Percentiles rank a stretch among this genome's conserved stretches.
Evolutionary conservation across 2,113 vertebrate genomes (phyloP).

Genomic region (Chamaea fasciata): DNA sequence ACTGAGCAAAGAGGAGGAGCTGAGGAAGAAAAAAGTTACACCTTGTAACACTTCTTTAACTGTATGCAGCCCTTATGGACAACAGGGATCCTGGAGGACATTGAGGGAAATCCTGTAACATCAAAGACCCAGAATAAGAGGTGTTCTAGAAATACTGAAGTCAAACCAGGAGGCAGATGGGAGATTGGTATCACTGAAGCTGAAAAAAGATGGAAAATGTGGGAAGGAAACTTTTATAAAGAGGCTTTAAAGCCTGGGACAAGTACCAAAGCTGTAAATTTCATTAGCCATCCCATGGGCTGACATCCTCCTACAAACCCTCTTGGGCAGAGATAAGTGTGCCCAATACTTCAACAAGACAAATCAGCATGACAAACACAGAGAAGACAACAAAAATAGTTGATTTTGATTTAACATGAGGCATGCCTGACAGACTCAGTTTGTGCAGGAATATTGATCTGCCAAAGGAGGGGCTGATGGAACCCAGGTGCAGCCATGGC

Average conservation of each 20-base stretch:
- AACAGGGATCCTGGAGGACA: not conserved
- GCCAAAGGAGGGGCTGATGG: not conserved
- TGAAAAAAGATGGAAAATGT: not conserved
- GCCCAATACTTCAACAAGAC: not conserved
- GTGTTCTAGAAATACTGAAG: not conserved
- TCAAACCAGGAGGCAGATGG: not conserved
- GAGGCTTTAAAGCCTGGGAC: not conserved
- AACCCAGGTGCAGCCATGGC: not conserved
- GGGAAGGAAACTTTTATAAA: not conserved
- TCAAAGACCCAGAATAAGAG: not conserved
- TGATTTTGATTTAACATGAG: not conserved
- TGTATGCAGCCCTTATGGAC: not conserved
- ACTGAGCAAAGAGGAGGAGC: not conserved
- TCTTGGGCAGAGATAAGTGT: not conserved
- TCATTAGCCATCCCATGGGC: not conserved
- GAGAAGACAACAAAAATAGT: not conserved
- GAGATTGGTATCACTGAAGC: not conserved
- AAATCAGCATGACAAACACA: not conserved
- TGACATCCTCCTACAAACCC: not conserved
- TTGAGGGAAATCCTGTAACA: not conserved
- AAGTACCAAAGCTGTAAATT: not conserved
- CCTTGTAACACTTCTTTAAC: accelerated
- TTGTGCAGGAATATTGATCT: not conserved
- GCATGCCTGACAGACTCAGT: not conserved
- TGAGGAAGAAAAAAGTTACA: not conserved